These are phyloP conservation scores for Aphidius colemani DNA, from an alignment of 2,888 invertebrate species.

Conservation along the genomic window DNA sequence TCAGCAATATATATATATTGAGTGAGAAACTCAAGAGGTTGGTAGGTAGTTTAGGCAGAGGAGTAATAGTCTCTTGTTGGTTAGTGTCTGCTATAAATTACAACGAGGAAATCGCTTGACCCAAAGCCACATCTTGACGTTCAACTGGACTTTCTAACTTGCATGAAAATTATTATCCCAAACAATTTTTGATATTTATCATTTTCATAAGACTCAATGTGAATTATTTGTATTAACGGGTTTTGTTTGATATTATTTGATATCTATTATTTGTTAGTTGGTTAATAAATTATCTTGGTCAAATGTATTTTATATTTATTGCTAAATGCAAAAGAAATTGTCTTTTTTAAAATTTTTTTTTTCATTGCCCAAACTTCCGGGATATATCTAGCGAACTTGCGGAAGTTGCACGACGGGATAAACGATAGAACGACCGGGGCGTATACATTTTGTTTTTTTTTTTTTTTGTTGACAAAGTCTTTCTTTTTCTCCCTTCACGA, in stretches of 20 bases:
- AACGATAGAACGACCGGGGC: constrained; percentile 33
- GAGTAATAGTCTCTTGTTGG: constrained; percentile 15
- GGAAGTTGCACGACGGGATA: constrained; percentile 34
- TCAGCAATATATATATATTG: background rate
- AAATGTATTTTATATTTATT: too few relatives aligned
- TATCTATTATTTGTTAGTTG: too few relatives aligned
- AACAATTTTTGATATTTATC: constrained; percentile 12
- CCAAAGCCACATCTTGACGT: constrained; percentile 17
- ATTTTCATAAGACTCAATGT: constrained; percentile 8
- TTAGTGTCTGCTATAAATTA: constrained; percentile 17
- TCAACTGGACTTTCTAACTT: constrained; percentile 8
- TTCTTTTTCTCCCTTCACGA: constrained; percentile 27
- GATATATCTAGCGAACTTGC: constrained; percentile 8
- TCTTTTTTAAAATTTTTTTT: too few relatives aligned
- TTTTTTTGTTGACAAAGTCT: constrained; percentile 2
- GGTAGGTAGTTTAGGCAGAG: background rate
- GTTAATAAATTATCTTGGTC: too few relatives aligned
- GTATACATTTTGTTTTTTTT: constrained; percentile 27
- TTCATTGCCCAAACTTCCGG: constrained; percentile 6
- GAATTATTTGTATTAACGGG: too few relatives aligned
- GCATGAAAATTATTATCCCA: constrained; percentile 15
- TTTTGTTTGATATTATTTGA: too few relatives aligned
- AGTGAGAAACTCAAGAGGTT: background rate
- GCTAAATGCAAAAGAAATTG: too few relatives aligned
- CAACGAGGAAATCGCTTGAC: constrained; percentile 18